Conservation (phyloP, 2,797 vertebrate species). For the Cynopterus sphinx region DNA sequence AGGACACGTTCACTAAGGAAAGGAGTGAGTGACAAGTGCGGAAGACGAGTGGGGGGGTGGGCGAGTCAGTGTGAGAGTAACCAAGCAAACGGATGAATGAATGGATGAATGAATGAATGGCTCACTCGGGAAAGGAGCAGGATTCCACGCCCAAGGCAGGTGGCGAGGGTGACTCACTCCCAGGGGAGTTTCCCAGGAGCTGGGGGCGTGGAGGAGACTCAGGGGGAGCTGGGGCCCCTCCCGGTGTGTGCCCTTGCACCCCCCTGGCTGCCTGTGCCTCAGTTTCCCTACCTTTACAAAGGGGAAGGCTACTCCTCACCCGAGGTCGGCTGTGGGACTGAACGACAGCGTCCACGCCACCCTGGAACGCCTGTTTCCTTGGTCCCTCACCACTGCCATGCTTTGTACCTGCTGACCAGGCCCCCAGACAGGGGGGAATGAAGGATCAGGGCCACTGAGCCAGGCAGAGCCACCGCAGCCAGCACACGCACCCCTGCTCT, state of each 20-base stretch:
- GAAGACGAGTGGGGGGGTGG: background rate
- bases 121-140: background rate
- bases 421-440: background rate
- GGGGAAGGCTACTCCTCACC: background rate
- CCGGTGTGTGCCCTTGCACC: no score
- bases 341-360: background rate
- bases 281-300: background rate
- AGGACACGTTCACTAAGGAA: no score
- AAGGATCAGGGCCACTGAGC: background rate
- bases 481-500: background rate
- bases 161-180: background rate
- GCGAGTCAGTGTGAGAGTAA: background rate
- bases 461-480: no score
- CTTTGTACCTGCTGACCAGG: background rate
- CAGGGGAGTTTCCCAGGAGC: background rate
- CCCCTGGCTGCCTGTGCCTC: background rate
- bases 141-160: fast-evolving
- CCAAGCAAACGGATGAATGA: fast-evolving
- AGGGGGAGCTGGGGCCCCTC: fast-evolving
- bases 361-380: background rate
- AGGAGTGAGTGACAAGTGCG: background rate
- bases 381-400: background rate
- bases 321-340: fast-evolving
- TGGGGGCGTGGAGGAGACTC: background rate
- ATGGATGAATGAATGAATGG: fast-evolving